Base-by-base conservation (phyloP, 2,888 invertebrate species). In the Sphinx pinastri region DNA sequence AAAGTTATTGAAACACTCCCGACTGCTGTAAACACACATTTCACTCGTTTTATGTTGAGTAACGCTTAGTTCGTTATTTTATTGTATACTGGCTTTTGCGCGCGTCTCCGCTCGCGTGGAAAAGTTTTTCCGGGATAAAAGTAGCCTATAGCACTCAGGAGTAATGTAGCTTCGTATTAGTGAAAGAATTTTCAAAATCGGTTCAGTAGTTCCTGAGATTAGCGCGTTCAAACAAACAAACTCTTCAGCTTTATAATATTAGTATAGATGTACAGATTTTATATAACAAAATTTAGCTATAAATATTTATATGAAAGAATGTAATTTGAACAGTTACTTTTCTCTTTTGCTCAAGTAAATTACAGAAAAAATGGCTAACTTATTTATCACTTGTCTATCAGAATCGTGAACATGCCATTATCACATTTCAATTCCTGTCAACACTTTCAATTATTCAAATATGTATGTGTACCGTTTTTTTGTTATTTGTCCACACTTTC, bases 361-460 rank as follows among this genome's bases (percentile, higher is more conserved):
- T 25, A 12, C 25, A 13, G 57, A 25, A 47, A 49, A 68, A 55
- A 68, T 55, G 16, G 45, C 55, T 55, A 54, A 55, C 45, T 38
- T 55, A 4, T 38, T 51, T 60, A 60, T 69, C 60, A 55, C 45
- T 38, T 55, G 8, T 38, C 59, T 60, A 60, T 69, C 60, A 69
- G 38, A 60, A 52, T 69, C 52, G 60, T 69, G 69, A 69, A 13
- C 19, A 5, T 14, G 10, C 31, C 52, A 16, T 69, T 69, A 60
- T 45, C 52, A 60, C 60, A 2, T 51, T 45, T 31, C n/a, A 59
- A 13, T 69, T 69, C 38, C 31, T 60, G 60, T 52, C 11, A 52
- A 52, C 31, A 59, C 60, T 69, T 60, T 52, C 54, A 60, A 60
- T 52, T 52, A 54, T 51, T 52, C 49, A 57, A 25, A 47, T 19